phyloP scores from a whole-genome alignment of 2,797 vertebrate genomes.

The Muraenolepis orangiensis region DNA sequence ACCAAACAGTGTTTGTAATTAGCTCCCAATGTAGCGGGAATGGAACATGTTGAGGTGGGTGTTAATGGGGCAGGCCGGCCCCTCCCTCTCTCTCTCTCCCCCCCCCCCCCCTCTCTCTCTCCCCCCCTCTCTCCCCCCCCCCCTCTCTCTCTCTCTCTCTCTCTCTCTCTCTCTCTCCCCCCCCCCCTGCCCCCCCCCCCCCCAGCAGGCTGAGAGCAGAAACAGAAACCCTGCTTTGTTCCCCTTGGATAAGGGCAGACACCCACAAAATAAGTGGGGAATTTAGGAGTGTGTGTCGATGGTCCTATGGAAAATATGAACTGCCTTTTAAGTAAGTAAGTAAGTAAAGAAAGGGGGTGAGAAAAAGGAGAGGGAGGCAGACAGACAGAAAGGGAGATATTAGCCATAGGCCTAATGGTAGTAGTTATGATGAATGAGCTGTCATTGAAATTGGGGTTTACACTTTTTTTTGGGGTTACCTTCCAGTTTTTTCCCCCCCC shows the following conservation, averaged over 20 bases:
- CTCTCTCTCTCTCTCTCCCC: constrained; percentile 74
- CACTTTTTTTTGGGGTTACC: neutral
- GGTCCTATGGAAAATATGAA: constrained; percentile 78
- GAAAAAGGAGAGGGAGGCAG: constrained; percentile 49
- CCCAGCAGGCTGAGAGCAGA: constrained; percentile 82
- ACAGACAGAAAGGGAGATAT: constrained; percentile 49
- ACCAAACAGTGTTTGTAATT: constrained; percentile 92
- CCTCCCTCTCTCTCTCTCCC: constrained; percentile 79
- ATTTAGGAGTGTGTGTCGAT: constrained; percentile 65
- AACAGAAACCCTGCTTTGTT: constrained; percentile 82
- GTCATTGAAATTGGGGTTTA: neutral
- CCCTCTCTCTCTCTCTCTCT: constrained; percentile 80
- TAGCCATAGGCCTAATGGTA: neutral
- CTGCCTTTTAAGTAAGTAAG: constrained; percentile 65
- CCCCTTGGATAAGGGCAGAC: constrained; percentile 56
- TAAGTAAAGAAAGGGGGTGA: constrained; percentile 62
- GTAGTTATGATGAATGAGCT: neutral
- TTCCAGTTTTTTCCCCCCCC: neutral
- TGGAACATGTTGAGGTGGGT: constrained; percentile 87
- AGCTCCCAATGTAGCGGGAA: constrained; percentile 86
- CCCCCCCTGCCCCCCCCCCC: constrained; percentile 72
- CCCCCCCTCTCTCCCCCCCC: too few relatives aligned
- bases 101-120: constrained; percentile 75
- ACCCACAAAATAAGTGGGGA: constrained; percentile 55
- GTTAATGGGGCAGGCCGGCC: constrained; percentile 81